Base-by-base conservation (phyloP, 2,888 invertebrate species). In the Torymus tubicola region DNA sequence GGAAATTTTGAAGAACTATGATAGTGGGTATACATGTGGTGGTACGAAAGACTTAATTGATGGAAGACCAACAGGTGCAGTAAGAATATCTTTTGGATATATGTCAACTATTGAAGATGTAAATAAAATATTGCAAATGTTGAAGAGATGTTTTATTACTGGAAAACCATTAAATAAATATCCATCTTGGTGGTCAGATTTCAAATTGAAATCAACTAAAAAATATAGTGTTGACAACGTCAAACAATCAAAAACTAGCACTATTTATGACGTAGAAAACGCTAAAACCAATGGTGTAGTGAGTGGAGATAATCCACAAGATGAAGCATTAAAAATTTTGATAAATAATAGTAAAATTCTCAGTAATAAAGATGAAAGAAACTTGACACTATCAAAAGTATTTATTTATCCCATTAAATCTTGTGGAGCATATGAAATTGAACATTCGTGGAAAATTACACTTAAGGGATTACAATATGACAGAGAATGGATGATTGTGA, bases 401-500 rank as follows among this genome's bases (percentile, higher is more conserved):
- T 94, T 93, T 87, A 92, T 98, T 67, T 98, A 96, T 90, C 98
- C 98, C 0, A 93, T 98, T 8, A 98, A 98, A 92, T 98, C 98
- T 0, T 98, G 98, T 91, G 97, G 94, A 0, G 94, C 95, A 10
- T 95, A 95, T 87, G 93, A 95, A 91, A 93, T 96, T 42, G 87
- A 87, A 53, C 87, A 90, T 12, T 89, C 92, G 10, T 98, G 98
- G 98, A 92, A 92, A 80, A 90, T 98, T 75, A 95, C 94, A 13
- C 86, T 91, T 0, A 94, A 94, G 86, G 99, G 99, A 0, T 93
- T 99, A 53, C 93, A 95, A 86, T 97, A 95, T 90, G 99, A 99
- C 91, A 93, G 99, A 84, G 94, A 96, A 87, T 99, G 98, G 98
- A 97, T 98, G 96, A 95, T 99, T 81, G 93, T 97, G 10, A 96